Conservation (phyloP, 2,797 vertebrate species). For the Hipposideros larvatus region DNA sequence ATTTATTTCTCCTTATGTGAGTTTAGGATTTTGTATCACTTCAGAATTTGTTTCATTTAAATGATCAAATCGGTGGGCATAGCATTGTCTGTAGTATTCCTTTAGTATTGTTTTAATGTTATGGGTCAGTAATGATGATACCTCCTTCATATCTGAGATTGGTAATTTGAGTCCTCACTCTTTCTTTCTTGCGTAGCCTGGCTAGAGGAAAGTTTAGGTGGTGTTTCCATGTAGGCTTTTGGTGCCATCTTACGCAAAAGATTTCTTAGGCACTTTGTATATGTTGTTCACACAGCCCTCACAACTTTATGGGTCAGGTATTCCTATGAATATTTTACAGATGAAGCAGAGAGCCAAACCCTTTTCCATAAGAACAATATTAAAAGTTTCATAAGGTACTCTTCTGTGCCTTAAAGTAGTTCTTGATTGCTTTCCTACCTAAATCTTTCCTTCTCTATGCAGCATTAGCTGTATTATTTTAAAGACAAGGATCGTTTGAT, state of each 20-base stretch:
- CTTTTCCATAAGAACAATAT: not conserved
- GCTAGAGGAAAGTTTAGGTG: not conserved
- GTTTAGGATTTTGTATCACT: not conserved
- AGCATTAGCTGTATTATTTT: not conserved
- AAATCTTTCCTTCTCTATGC: not conserved
- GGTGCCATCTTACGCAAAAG: not conserved
- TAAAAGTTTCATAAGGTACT: not conserved
- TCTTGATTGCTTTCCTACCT: not conserved
- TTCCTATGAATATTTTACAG: not conserved
- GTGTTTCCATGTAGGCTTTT: not conserved
- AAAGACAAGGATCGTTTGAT: not conserved
- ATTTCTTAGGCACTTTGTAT: not conserved
- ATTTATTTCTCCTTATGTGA: not conserved
- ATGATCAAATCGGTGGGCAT: not conserved
- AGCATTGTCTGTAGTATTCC: not conserved
- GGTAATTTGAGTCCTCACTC: not conserved
- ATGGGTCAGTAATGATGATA: not conserved
- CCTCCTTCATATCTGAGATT: not conserved
- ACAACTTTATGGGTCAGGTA: not conserved
- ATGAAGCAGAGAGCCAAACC: not conserved
- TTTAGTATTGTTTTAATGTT: not conserved
- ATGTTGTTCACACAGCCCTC: not conserved
- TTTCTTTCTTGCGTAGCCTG: not conserved
- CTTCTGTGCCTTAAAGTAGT: not conserved
- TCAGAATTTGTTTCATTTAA: constrained; percentile 1